phyloP scores from a whole-genome alignment of 2,888 invertebrate species.

The Plagiodera versicolora region DNA sequence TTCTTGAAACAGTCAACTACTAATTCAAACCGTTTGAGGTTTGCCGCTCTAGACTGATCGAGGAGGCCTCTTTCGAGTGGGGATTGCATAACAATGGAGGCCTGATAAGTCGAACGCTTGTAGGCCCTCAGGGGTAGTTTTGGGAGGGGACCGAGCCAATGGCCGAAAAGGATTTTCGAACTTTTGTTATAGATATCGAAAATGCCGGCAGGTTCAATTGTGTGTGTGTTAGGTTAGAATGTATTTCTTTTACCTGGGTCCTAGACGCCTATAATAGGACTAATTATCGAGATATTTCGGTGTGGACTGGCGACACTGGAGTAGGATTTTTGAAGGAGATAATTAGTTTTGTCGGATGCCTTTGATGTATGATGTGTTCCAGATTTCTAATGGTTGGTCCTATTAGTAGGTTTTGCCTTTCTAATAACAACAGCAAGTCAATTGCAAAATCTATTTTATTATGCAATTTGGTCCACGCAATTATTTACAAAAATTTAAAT shows the following conservation, averaged over 20 bases:
- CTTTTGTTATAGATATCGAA: slow-evolving; percentile 40
- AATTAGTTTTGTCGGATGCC: slow-evolving; percentile 11
- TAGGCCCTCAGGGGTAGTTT: slow-evolving; percentile 47
- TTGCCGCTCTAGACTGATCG: slow-evolving; percentile 39
- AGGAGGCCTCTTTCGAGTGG: slow-evolving; percentile 35
- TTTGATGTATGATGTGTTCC: not conserved
- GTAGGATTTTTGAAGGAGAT: not conserved
- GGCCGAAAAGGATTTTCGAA: slow-evolving; percentile 44
- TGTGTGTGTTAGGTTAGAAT: slow-evolving; percentile 1
- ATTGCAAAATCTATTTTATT: too few relatives aligned
- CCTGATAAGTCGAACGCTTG: slow-evolving; percentile 31
- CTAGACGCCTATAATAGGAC: slow-evolving; percentile 8
- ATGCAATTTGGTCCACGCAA: too few relatives aligned
- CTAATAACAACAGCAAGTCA: too few relatives aligned
- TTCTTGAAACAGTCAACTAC: slow-evolving; percentile 44
- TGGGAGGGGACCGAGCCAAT: slow-evolving; percentile 47
- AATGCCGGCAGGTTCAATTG: slow-evolving; percentile 29
- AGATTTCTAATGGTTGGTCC: not conserved
- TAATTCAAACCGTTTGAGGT: slow-evolving; percentile 49
- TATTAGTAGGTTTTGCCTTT: too few relatives aligned
- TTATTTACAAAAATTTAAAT: too few relatives aligned
- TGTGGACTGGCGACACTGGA: slow-evolving; percentile 5
- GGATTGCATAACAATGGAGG: slow-evolving; percentile 39
- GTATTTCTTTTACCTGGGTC: not conserved
- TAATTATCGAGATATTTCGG: slow-evolving; percentile 6